Evolutionary conservation across 1,140 invertebrate species (phyloP).

Genomic region (Maconellicoccus hirsutus): DNA sequence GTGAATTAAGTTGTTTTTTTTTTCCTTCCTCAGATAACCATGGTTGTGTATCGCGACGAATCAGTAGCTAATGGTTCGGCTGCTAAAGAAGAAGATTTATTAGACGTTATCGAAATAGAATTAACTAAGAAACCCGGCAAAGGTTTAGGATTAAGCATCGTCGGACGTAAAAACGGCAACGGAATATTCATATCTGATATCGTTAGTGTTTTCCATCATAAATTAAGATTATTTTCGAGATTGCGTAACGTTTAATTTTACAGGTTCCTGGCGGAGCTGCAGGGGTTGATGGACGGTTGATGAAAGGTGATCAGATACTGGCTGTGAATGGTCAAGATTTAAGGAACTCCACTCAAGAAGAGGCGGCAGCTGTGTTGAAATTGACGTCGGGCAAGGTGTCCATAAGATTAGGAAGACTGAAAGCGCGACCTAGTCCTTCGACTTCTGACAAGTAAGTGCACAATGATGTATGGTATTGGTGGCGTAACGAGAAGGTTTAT

Average conservation of each 20-base stretch:
- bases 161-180: conserved; percentile 71
- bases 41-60: conserved; percentile 83
- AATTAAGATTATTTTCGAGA: neutral
- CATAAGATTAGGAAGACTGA: conserved; percentile 70
- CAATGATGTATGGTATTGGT: too few relatives aligned
- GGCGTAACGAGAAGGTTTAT: too few relatives aligned
- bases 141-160: conserved; percentile 81
- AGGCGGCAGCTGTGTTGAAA: conserved; percentile 81
- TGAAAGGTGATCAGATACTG: conserved; percentile 84
- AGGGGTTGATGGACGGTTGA: conserved; percentile 79
- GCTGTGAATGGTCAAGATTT: conserved; percentile 82
- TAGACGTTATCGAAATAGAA: conserved; percentile 78
- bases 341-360: conserved; percentile 64
- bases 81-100: conserved; percentile 51
- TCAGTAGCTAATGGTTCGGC: conserved; percentile 31
- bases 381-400: conserved; percentile 60
- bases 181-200: conserved; percentile 92
- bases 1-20: too few relatives aligned
- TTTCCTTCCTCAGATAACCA: conserved; percentile 49
- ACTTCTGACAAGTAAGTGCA: conserved; percentile 27
- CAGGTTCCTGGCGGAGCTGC: conserved; percentile 81
- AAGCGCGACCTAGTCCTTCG: conserved; percentile 39
- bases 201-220: conserved; percentile 46
- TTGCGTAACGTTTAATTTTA: conserved; percentile 18
- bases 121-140: conserved; percentile 83